phyloP scores from a whole-genome alignment of 2,888 invertebrate species.

The Cosmorhoe ocellata region DNA sequence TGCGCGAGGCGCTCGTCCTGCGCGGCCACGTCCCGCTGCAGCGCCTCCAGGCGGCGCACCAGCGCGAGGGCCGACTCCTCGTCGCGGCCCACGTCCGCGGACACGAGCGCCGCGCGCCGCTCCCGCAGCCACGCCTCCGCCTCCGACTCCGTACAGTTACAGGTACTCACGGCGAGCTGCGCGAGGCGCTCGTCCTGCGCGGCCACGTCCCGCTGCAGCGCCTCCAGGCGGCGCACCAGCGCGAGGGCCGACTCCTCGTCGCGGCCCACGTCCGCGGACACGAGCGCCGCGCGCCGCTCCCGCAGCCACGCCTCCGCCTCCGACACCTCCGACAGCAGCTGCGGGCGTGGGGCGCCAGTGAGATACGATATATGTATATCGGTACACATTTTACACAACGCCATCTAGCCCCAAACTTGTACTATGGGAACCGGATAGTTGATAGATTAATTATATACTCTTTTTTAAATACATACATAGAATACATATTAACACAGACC shows the following conservation, averaged over 20 bases:
- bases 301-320: constrained; percentile 97
- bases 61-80: constrained; percentile 94
- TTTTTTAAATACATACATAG: too few species aligned
- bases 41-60: constrained; percentile 90
- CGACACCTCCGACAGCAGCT: constrained; percentile 94
- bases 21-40: constrained; percentile 91
- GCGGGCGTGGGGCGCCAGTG: too few species aligned
- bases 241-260: constrained; percentile 96
- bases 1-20: constrained; percentile 88
- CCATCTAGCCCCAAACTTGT: too few species aligned
- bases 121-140: constrained; percentile 83
- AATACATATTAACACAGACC: too few species aligned
- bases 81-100: constrained; percentile 93
- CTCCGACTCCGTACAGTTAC: too few species aligned
- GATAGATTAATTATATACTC: too few species aligned
- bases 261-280: constrained; percentile 91
- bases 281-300: constrained; percentile 90
- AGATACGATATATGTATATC: too few species aligned
- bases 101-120: constrained; percentile 88
- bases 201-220: constrained; percentile 89
- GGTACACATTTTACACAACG: too few species aligned
- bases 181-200: constrained; percentile 89
- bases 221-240: constrained; percentile 92
- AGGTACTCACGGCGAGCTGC: constrained; percentile 72
- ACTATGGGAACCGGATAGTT: too few species aligned